Evolutionary conservation across 35 echinoderm and acorn worm genomes (phyloP), one percentile per base, ranked within the genome.

Genomic region (Chiridota heheva): DNA sequence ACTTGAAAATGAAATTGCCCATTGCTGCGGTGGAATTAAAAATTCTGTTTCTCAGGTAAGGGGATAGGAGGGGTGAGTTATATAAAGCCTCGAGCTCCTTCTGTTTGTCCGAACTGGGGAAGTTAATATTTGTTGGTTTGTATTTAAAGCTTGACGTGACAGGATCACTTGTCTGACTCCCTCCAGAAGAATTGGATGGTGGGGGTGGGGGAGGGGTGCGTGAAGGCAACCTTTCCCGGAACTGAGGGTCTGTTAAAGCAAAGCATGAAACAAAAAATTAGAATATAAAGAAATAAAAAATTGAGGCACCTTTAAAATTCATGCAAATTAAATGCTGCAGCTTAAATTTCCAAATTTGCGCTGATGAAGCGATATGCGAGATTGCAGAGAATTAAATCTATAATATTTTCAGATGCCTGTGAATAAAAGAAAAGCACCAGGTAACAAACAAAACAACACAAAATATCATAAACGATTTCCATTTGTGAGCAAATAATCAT

Each of bases 151-250:
- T 35, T 34, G 75, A 58, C 34, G 62, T 78, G 25, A 42, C 2
- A 1, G 15, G 41, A 1, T 72, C 25, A 24, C 10, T 1, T 4
- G 34, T 25, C n/a, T n/a, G n/a, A n/a, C n/a, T n/a, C n/a, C n/a
- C 31, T 40, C 75, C 56, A 60, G 35, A 13, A 36, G 83, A 25
- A 47, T 47, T 56, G 69, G 76, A 75, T 5, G 73, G 84, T 65
- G 83, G 89, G 33, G 90, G 90, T 70, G 83, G 90, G 40, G 90
- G 90, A 44, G 90, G 90, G 20, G 38, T 78, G 31, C 84, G 76
- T 15, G 84, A 44, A 70, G 90, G n/a, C n/a, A n/a, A n/a, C n/a
- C 48, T 53, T 53, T 53, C 48, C 48, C 22, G 22, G 48, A 53
- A 10, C 48, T 53, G 48, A 22, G 22, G 48, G 10, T 53, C 48